Percentiles rank a stretch among this genome's conserved stretches.
Evolutionary conservation across 2,797 vertebrate species (phyloP).

Genomic region (Malurus leucopterus): DNA sequence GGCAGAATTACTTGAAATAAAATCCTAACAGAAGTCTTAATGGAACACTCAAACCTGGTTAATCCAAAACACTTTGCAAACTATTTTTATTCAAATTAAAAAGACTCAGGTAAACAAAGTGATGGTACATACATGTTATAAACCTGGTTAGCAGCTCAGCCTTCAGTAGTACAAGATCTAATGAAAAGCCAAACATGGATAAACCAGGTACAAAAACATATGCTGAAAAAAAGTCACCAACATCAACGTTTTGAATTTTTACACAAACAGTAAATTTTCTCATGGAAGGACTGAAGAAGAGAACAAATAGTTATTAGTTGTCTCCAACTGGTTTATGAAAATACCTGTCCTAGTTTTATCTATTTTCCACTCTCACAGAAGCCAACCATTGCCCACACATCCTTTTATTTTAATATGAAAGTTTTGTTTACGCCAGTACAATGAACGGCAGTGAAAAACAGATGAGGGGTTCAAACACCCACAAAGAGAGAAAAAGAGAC

Average conservation of each 20-base stretch:
- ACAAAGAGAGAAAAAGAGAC: conserved; percentile 31
- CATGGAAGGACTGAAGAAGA: conserved; percentile 50
- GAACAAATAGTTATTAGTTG: conserved; percentile 50
- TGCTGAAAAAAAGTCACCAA: conserved; percentile 58
- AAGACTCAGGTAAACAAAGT: conserved; percentile 77
- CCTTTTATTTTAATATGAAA: conserved; percentile 62
- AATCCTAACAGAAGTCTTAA: conserved; percentile 41
- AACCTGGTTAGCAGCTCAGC: conserved; percentile 70
- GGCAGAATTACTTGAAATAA: conserved; percentile 30
- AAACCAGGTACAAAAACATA: conserved; percentile 72
- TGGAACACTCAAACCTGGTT: conserved; percentile 70
- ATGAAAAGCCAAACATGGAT: conserved; percentile 70
- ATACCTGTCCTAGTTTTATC: conserved; percentile 54
- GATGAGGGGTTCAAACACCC: conserved; percentile 56
- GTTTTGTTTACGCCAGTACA: conserved; percentile 55
- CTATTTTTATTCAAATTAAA: conserved; percentile 82
- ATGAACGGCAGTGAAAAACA: conserved; percentile 40
- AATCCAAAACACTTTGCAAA: conserved; percentile 78
- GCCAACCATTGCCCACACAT: conserved; percentile 63
- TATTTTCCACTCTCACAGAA: conserved; percentile 57
- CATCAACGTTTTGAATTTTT: conserved; percentile 50
- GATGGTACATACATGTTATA: conserved; percentile 75
- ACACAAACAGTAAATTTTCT: conserved; percentile 61
- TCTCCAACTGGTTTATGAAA: conserved; percentile 63
- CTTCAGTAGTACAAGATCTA: conserved; percentile 66